Conservation (phyloP, 2,113 vertebrate species). For the Pomatorhinus ruficollis region DNA sequence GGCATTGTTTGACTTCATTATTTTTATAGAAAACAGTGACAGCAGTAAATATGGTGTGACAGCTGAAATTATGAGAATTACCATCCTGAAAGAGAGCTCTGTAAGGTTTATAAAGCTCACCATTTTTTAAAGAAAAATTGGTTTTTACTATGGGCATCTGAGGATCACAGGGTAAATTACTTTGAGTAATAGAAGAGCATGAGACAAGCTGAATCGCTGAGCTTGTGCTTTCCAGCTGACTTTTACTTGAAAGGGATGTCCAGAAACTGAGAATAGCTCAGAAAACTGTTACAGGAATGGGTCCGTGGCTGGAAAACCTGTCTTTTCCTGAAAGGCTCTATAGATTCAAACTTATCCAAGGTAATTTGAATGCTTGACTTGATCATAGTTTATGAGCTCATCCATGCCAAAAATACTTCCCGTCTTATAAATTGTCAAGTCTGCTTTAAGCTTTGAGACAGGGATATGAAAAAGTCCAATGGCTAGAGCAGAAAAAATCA, state of each 20-base stretch:
- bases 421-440: neutral
- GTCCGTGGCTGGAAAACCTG: neutral
- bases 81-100: neutral
- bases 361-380: slow-evolving; percentile 27
- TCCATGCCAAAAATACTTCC: slow-evolving; percentile 22
- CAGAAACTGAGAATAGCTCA: slow-evolving; percentile 4
- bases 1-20: neutral
- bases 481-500: neutral
- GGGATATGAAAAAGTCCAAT: neutral
- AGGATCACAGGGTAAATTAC: neutral
- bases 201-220: neutral
- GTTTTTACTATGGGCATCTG: neutral
- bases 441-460: neutral
- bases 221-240: neutral
- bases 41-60: slow-evolving; percentile 21
- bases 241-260: neutral
- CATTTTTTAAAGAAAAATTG: neutral
- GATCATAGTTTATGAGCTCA: neutral
- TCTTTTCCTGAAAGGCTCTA: neutral
- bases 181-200: neutral
- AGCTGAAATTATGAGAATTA: slow-evolving; percentile 3
- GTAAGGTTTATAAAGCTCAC: neutral
- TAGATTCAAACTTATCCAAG: neutral
- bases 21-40: slow-evolving; percentile 12
- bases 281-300: neutral